Conservation (phyloP, 2,113 vertebrate species). For the Suncus etruscus region DNA sequence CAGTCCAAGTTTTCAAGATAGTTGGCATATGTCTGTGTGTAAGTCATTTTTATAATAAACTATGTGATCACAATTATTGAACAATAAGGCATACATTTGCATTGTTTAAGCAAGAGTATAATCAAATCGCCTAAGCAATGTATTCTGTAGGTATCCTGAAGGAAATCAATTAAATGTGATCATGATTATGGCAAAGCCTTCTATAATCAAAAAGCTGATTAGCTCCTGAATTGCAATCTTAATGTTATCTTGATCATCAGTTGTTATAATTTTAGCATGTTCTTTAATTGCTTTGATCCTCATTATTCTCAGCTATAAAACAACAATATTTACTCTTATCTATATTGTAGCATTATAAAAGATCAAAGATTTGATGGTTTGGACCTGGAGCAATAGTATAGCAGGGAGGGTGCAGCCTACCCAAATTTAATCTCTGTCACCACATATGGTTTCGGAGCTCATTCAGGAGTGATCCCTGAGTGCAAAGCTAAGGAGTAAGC, state of each 20-base stretch:
- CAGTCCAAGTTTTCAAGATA: neutral
- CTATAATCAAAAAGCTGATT: neutral
- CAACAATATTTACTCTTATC: neutral
- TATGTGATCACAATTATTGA: neutral
- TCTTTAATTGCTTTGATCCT: neutral
- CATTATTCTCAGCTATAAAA: neutral
- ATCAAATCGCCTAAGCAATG: neutral
- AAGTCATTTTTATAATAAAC: slow-evolving; percentile 20
- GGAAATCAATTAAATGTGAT: neutral
- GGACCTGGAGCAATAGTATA: too few species aligned
- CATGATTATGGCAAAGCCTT: neutral
- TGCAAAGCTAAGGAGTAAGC: too few species aligned
- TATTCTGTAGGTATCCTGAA: neutral
- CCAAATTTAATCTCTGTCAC: too few species aligned
- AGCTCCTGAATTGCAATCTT: neutral
- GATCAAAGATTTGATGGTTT: neutral
- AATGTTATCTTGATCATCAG: neutral
- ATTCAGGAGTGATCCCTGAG: too few species aligned
- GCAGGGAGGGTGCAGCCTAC: too few species aligned
- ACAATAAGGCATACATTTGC: neutral
- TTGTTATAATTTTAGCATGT: neutral
- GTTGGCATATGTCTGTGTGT: neutral
- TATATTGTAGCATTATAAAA: neutral
- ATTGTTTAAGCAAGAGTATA: neutral
- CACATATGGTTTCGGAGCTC: too few species aligned